Evolutionary conservation across 2,113 vertebrate genomes (phyloP), one percentile per base, ranked within the genome.

Genomic region (Notiomystis cincta): DNA sequence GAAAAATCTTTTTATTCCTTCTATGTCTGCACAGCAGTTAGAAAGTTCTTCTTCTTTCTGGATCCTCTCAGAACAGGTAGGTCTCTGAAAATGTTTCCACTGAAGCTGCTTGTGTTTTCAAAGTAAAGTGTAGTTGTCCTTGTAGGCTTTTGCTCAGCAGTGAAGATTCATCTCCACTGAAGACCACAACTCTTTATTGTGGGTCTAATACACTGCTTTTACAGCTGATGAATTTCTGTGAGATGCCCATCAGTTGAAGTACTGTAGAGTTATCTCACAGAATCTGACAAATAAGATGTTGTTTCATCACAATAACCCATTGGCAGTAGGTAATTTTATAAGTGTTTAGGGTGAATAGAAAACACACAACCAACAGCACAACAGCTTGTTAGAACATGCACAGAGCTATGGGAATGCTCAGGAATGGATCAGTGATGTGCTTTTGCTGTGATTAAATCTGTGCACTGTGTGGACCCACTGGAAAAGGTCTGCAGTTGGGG

Each of bases 1-100:
- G 99, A 99, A 98, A 99, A 99, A 95, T 99, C 99, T 40, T 99
- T 99, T 97, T 99, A 99, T 62, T 99, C 99, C 3, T 99, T 99
- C 93, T 99, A 99, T 70, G 99, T 99, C 87, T 99, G 99, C 97
- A 99, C 99, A 20, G 99, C 99, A 28, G 99, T 99, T 82, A 98
- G 99, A 75, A 99, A 99, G 91, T 99, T 99, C 93, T 99, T 99
- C 93, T 99, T 99, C 95, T 99, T 99, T 96, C 98, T 99, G 65
- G 99, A 99, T 97, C 99, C 99, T 50, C 98, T 99, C 51, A 98
- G 99, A 97, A 99, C 99, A 91, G 99, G 99, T 99, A 97, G 57
- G 80, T 82, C 37, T 82, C 94, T 56, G 56, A 71, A 86, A 75
- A 66, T 30, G 57, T 15, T 84, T 92, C 75, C 48, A 64, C 37